Base-by-base conservation (phyloP, 2,888 invertebrate species). In the Saturnia japonica region DNA sequence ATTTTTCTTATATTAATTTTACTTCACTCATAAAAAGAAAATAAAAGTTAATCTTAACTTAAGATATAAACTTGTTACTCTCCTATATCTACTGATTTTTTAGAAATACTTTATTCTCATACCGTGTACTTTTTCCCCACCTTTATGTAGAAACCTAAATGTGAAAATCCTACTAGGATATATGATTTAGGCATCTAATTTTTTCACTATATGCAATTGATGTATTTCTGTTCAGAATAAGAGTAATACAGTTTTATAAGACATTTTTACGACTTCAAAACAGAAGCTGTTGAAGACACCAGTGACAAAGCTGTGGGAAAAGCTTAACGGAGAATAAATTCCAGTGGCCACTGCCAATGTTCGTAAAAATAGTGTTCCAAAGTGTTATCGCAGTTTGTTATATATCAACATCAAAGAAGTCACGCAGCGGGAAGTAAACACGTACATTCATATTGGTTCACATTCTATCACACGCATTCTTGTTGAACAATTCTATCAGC, bases 391-490 rank as follows among this genome's bases (percentile, higher is more conserved):
- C 62, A 40, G 40, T 62, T 57, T 57, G 57, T 28, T 40, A 40
- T 64, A 40, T 7, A 11, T 40, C 19, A 40, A 64, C 16, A 64
- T 40, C 34, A 64, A 64, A 64, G 62, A 69, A 69, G 62, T 34
- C 64, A 51, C 47, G 69, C 12, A 69, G 64, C 67, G 42, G 22
- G 54, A 54, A 51, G 67, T 67, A 72, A 72, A 72, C 76, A 77
- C 77, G 77, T 77, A 78, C 78, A 72, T 71, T 60, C 74, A 87
- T 92, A 93, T 92, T 88, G 90, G 85, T 83, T 83, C 85, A 85
- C 91, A 93, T 93, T 91, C 85, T 88, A 88, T 89, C 92, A 91
- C 93, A 93, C 87, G 89, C 93, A 90, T 93, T 93, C 91, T 90
- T 88, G 84, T 86, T 87, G 86, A 89, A 93, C 92, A 91, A 89